Conservation (phyloP, 2,797 vertebrate genomes). For the Malacoctenus gilli region DNA sequence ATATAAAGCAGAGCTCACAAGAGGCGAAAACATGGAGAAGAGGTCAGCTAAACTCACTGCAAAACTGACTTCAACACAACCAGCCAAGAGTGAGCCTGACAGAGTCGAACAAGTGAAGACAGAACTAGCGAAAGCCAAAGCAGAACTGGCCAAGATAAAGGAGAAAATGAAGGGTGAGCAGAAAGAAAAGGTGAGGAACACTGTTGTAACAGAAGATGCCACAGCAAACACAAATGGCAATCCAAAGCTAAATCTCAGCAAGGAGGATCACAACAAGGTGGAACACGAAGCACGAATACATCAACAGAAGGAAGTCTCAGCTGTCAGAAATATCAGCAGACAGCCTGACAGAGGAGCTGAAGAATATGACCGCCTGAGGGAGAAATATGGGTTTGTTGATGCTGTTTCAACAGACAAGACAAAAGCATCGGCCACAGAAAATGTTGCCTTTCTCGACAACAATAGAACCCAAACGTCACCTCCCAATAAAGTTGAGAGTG, state of each 20-base stretch:
- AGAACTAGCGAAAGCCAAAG: slow-evolving; percentile 74
- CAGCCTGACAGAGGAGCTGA: slow-evolving; percentile 26
- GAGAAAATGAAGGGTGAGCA: slow-evolving; percentile 69
- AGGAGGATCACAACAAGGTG: slow-evolving; percentile 20
- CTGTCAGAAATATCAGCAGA: slow-evolving; percentile 1
- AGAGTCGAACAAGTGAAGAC: slow-evolving; percentile 68
- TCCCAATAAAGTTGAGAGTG: slow-evolving; percentile 24
- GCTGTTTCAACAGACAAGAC: slow-evolving; percentile 27
- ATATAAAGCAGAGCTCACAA: slow-evolving; percentile 32
- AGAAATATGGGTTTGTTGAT: slow-evolving; percentile 65
- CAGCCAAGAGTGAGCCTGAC: slow-evolving; percentile 54
- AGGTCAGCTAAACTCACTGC: slow-evolving; percentile 33
- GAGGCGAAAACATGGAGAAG: slow-evolving; percentile 39
- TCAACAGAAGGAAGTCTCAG: slow-evolving; percentile 27
- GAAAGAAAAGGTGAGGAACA: slow-evolving; percentile 49
- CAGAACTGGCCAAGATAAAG: slow-evolving; percentile 70
- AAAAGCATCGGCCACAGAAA: slow-evolving; percentile 19
- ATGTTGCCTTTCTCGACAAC: slow-evolving; percentile 20
- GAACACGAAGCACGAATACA: slow-evolving; percentile 18
- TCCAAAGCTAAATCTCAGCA: slow-evolving; percentile 8
- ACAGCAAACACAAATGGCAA: slow-evolving; percentile 14
- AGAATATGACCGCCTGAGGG: slow-evolving; percentile 56
- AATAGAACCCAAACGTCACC: slow-evolving; percentile 23
- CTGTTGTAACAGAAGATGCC: slow-evolving; percentile 26
- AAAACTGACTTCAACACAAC: slow-evolving; percentile 34